Evolutionary conservation across 2,113 vertebrate genomes (phyloP).

Genomic region (Solenodon paradoxus): DNA sequence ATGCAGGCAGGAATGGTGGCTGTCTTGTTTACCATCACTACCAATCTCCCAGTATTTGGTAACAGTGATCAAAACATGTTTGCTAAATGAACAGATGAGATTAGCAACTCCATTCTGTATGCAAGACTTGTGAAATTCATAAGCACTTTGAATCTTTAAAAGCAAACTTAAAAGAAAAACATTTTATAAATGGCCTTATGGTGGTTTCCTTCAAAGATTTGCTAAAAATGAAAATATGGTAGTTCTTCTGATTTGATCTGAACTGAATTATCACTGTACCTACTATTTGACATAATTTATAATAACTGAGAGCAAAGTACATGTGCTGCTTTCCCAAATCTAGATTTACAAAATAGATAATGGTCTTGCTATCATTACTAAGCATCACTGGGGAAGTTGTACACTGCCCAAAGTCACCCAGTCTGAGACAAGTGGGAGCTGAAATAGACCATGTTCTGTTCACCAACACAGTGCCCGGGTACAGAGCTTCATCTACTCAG

Average conservation of each 20-base stretch:
- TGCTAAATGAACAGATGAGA: background rate
- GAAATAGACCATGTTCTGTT: background rate
- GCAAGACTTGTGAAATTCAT: slow-evolving; percentile 38
- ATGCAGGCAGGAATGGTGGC: background rate
- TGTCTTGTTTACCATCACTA: background rate
- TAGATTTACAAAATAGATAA: background rate
- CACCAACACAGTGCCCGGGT: background rate
- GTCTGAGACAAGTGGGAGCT: background rate
- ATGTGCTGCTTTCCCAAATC: background rate
- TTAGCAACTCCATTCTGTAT: background rate
- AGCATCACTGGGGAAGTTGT: background rate
- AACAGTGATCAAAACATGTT: background rate
- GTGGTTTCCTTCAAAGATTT: slow-evolving; percentile 34
- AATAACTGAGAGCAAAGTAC: background rate
- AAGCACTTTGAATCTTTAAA: slow-evolving; percentile 47
- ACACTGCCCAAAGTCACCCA: background rate
- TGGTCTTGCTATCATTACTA: background rate
- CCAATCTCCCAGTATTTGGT: background rate
- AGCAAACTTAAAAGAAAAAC: slow-evolving; percentile 48
- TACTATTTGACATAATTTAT: background rate
- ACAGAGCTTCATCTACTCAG: background rate
- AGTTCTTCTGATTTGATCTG: background rate
- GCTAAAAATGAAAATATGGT: slow-evolving; percentile 21
- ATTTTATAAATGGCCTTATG: slow-evolving; percentile 63
- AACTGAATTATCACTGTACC: background rate